A percentile compares a stretch with the other conserved stretches of the same genome.
Conservation (phyloP, 1,140 invertebrate species). For the Drosophila subpulchrella region DNA sequence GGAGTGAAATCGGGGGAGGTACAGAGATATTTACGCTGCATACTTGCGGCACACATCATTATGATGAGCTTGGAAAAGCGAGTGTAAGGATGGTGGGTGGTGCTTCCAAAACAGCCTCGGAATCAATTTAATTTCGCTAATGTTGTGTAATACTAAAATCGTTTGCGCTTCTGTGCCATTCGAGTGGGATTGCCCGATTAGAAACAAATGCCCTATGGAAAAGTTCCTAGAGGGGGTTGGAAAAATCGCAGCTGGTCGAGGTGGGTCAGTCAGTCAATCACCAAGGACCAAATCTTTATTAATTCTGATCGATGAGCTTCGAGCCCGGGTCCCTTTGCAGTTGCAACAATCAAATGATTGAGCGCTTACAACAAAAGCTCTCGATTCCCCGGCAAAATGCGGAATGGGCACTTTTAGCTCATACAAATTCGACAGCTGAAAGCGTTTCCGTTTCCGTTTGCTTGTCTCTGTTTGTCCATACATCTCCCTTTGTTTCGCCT, state of each 20-base stretch:
- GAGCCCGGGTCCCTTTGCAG: conserved; percentile 57
- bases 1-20: neutral
- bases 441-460: conserved; percentile 80
- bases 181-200: conserved; percentile 59
- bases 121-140: conserved; percentile 83
- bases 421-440: conserved; percentile 82
- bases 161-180: conserved; percentile 60
- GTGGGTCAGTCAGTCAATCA: conserved; percentile 57
- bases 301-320: conserved; percentile 84
- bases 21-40: conserved; percentile 77
- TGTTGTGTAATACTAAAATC: conserved; percentile 70
- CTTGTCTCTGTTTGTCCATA: conserved; percentile 79
- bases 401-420: conserved; percentile 44
- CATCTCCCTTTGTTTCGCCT: conserved; percentile 45
- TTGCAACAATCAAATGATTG: conserved; percentile 81
- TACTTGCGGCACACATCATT: conserved; percentile 69
- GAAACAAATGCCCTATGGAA: conserved; percentile 71
- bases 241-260: conserved; percentile 36
- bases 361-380: conserved; percentile 69
- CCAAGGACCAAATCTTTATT: conserved; percentile 84
- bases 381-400: conserved; percentile 34
- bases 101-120: conserved; percentile 11
- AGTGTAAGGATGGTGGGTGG: conserved; percentile 30
- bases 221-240: neutral
- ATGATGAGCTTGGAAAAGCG: conserved; percentile 28